phyloP scores from a whole-genome alignment of 1,140 invertebrate species.

The Lepidurus arcticus region DNA sequence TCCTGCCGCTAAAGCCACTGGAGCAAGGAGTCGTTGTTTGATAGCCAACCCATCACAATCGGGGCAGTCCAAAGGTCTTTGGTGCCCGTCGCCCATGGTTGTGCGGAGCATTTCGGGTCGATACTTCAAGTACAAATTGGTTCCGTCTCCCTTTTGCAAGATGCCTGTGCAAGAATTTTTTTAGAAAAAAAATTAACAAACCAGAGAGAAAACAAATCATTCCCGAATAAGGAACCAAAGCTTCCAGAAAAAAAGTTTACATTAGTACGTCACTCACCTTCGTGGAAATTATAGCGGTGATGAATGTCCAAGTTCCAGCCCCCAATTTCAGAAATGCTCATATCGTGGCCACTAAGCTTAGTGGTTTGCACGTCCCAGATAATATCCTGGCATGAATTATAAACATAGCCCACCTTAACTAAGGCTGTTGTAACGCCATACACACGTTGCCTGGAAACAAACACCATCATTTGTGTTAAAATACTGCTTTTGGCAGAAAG shows the following conservation, averaged over 20 bases:
- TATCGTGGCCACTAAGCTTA: constrained; percentile 90
- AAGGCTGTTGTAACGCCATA: constrained; percentile 81
- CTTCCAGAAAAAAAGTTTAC: background rate
- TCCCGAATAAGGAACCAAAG: background rate
- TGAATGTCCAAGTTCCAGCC: constrained; percentile 97
- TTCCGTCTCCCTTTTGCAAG: constrained; percentile 93
- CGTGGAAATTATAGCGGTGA: constrained; percentile 96
- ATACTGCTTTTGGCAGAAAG: background rate
- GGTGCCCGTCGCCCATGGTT: constrained; percentile 89
- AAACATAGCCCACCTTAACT: constrained; percentile 85
- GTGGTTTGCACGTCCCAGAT: constrained; percentile 92
- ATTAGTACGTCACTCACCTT: constrained; percentile 76
- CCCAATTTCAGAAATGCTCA: constrained; percentile 93
- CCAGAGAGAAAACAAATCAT: background rate
- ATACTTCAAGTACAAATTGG: constrained; percentile 83
- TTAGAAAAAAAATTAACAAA: constrained; percentile 2
- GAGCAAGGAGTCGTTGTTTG: constrained; percentile 79
- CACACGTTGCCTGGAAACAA: constrained; percentile 45
- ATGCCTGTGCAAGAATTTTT: constrained; percentile 64
- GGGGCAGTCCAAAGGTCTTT: constrained; percentile 64
- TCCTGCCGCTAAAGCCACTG: constrained; percentile 84
- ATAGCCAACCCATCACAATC: constrained; percentile 80
- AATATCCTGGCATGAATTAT: constrained; percentile 66
- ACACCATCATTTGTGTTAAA: constrained; percentile 5
- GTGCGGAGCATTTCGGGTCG: constrained; percentile 66